Evolutionary conservation across 2,888 invertebrate species (phyloP).

Genomic region (Mesochorus sp.): DNA sequence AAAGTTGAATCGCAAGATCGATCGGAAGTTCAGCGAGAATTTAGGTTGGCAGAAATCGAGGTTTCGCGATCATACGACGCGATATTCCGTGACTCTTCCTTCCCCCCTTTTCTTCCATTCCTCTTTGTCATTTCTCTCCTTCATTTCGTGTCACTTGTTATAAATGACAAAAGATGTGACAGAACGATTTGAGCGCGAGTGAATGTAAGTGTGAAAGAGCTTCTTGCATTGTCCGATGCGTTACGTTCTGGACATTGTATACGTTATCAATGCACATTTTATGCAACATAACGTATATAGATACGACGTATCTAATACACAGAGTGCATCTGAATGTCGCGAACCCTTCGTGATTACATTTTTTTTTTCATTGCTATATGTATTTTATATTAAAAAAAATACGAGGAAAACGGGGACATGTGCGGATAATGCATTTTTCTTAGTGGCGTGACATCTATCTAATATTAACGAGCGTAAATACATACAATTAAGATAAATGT

Average conservation of each 20-base stretch:
- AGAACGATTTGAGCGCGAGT: slow-evolving; percentile 17
- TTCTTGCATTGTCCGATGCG: slow-evolving; percentile 70
- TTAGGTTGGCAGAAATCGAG: no score
- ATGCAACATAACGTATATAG: neutral
- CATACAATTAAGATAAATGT: no score
- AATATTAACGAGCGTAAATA: neutral
- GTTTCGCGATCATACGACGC: no score
- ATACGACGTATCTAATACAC: slow-evolving; percentile 18
- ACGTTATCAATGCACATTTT: neutral
- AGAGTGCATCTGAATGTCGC: slow-evolving; percentile 36
- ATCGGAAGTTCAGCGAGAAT: no score
- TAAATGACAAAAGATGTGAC: slow-evolving; percentile 35
- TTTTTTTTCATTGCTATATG: neutral
- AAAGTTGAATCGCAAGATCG: no score
- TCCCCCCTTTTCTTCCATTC: neutral
- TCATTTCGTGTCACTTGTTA: slow-evolving; percentile 21
- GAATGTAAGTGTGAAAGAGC: slow-evolving; percentile 13
- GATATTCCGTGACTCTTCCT: no score
- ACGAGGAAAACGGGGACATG: slow-evolving; percentile 8
- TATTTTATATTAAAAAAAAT: neutral
- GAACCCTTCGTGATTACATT: slow-evolving; percentile 6
- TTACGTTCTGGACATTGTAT: slow-evolving; percentile 22
- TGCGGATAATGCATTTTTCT: neutral
- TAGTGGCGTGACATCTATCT: neutral
- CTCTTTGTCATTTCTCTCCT: neutral